Evolutionary conservation across 1,140 invertebrate species (phyloP), one percentile per base, ranked within the genome.

Genomic region (Cydia pomonella): DNA sequence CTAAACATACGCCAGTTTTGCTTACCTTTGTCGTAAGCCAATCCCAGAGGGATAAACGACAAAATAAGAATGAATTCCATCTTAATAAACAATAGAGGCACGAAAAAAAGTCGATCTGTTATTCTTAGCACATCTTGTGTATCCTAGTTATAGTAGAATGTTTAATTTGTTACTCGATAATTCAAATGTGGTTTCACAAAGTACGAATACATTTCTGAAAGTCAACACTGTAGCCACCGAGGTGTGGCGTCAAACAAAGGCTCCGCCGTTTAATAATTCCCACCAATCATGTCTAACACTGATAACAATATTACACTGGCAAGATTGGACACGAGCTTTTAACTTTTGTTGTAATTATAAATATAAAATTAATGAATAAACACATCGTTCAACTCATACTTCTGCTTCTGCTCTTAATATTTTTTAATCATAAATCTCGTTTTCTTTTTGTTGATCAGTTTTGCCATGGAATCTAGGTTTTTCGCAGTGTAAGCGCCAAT

Each of bases 1-100:
- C 10, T 38, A 50, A 64, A 62, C 62, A 41, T 74, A 74, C 25
- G 64, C 64, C 4, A 25, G n/a, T 21, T 59, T 23, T 75, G 13
- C 81, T 89, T 81, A 91, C 89, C 91, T 89, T 92, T 92, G 79
- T 92, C 91, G 73, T 87, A 92, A 44, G 89, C 91, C 72, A 86
- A 73, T 69, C 84, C 84, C 27, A 84, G 78, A 44, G 87, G 82
- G 80, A 89, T 77, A 33, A 90, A 66, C 66, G 84, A 86, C 80
- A 92, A 86, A 87, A 92, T 83, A 83, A 91, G 79, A 84, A 92
- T 75, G 76, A 91, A 74, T 83, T 87, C 82, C 89, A 91, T 91
- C 79, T 64, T 71, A 47, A 23, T 21, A 53, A 75, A 71, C 66
- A 72, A n/a, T 16, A 75, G 25, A 69, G 29, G 3, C 13, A 69